These are phyloP conservation scores for Pteruthius melanotis DNA, from an alignment of 2,113 vertebrate genomes.

Conservation along the genomic window DNA sequence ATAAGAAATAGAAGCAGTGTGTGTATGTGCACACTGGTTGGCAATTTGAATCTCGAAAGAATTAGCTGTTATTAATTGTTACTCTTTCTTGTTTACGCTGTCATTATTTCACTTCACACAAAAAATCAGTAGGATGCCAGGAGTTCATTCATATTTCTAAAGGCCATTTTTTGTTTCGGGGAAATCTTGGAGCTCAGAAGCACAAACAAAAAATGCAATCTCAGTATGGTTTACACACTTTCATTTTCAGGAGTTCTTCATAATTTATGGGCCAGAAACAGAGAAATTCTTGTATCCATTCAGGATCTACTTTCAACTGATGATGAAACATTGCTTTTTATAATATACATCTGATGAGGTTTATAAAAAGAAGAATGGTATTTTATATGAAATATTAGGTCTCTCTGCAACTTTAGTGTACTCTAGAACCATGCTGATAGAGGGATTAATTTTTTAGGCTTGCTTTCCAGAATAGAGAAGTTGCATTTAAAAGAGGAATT, in stretches of 20 bases:
- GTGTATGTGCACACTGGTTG: background rate
- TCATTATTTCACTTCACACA: background rate
- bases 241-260: background rate
- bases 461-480: background rate
- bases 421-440: background rate
- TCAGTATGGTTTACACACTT: background rate
- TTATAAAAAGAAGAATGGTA: background rate
- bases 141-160: background rate
- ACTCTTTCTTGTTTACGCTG: background rate
- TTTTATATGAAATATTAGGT: background rate
- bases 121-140: background rate
- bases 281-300: background rate
- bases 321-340: background rate
- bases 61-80: background rate
- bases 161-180: background rate
- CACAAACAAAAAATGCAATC: background rate
- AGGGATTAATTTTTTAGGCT: background rate
- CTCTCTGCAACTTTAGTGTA: background rate
- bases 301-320: background rate
- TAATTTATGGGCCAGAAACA: background rate
- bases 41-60: background rate
- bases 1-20: background rate
- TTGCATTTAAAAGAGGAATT: background rate
- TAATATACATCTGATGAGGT: background rate
- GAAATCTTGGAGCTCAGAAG: background rate